Conservation (phyloP, 2,113 vertebrate species). For the Proterorhinus semilunaris region DNA sequence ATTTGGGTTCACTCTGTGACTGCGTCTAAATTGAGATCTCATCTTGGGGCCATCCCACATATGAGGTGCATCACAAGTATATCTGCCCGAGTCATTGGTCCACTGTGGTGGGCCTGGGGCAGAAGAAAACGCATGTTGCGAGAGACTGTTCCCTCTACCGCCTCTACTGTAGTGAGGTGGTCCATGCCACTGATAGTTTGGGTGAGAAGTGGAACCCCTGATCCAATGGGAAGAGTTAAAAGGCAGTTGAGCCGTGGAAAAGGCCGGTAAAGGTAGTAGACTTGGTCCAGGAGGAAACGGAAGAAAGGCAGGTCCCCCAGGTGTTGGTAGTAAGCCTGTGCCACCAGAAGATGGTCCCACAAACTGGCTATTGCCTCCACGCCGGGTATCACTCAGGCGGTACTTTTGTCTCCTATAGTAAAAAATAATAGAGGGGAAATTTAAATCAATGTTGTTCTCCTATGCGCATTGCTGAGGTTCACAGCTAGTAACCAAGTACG, state of each 20-base stretch:
- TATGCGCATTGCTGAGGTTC: neutral
- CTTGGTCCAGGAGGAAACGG: neutral
- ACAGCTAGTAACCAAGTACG: too few relatives aligned
- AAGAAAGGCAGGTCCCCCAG: neutral
- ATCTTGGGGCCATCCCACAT: neutral
- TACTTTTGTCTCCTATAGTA: neutral
- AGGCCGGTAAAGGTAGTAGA: fast-evolving
- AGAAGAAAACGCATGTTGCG: neutral
- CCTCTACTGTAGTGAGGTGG: neutral
- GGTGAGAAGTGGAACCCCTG: neutral
- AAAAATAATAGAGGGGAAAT: neutral
- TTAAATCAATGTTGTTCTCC: neutral
- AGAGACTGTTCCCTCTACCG: neutral
- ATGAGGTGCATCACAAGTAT: neutral
- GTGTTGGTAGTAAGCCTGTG: fast-evolving
- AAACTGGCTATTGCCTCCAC: neutral
- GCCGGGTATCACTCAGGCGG: neutral
- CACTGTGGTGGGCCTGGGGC: conserved; percentile 13
- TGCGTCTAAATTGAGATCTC: neutral
- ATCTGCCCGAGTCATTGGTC: conserved; percentile 2
- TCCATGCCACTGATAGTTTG: neutral
- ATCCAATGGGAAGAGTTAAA: conserved; percentile 18
- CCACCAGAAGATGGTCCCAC: neutral
- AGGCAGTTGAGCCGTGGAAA: neutral
- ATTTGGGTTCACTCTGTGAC: neutral